phyloP scores from a whole-genome alignment of 2,888 invertebrate species.

The Megastigmus dorsalis region DNA sequence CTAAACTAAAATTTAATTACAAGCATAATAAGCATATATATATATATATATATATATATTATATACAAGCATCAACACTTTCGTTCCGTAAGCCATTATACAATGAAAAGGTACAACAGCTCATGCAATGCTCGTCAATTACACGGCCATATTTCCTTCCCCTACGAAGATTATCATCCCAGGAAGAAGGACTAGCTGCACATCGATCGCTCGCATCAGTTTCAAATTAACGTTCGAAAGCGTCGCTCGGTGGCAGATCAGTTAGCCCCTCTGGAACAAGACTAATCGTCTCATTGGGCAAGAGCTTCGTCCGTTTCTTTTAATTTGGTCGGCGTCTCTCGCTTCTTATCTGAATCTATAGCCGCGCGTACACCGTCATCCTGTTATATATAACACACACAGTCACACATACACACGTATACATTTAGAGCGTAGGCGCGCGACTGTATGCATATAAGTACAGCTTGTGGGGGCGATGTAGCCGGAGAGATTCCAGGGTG shows the following conservation, averaged over 20 bases:
- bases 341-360: neutral
- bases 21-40: too few species aligned
- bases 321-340: constrained; percentile 9
- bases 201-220: too few species aligned
- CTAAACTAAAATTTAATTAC: too few species aligned
- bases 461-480: constrained; percentile 70
- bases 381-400: neutral
- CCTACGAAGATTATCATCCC: too few species aligned
- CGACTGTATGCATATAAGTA: constrained; percentile 1
- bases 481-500: constrained; percentile 68
- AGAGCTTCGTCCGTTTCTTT: constrained; percentile 18
- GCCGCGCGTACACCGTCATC: neutral
- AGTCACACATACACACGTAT: neutral
- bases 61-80: too few species aligned
- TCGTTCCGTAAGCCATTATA: too few species aligned
- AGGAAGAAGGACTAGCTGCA: too few species aligned
- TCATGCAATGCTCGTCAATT: too few species aligned
- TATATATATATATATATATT: too few species aligned
- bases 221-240: constrained; percentile 30
- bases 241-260: constrained; percentile 24
- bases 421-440: constrained; percentile 2
- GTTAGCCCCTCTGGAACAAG: constrained; percentile 55
- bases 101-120: too few species aligned
- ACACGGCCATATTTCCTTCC: too few species aligned
- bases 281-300: constrained; percentile 43